Evolutionary conservation across 35 echinoderm and acorn worm genomes (phyloP).

Genomic region (Holothuria glaberrima): DNA sequence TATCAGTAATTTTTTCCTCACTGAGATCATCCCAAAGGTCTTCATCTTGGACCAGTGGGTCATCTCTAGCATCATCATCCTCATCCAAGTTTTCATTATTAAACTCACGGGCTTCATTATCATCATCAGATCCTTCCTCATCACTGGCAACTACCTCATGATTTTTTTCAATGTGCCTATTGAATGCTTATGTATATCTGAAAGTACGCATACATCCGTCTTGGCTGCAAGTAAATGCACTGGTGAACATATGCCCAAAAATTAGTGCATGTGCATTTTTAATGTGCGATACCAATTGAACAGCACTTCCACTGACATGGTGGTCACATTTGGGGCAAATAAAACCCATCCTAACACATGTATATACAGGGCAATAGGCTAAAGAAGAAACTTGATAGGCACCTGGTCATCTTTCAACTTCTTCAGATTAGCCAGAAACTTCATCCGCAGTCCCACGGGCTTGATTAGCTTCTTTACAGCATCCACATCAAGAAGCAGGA

Average conservation of each 20-base stretch:
- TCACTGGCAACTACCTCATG: slow-evolving; percentile 50
- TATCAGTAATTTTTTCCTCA: slow-evolving; percentile 41
- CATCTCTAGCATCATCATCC: background rate
- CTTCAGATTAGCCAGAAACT: background rate
- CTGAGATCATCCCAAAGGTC: slow-evolving; percentile 34
- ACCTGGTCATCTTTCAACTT: background rate
- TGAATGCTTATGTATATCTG: slow-evolving; percentile 48
- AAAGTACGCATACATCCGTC: slow-evolving; percentile 70
- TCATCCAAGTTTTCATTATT: background rate
- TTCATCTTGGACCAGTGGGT: background rate
- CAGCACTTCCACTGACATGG: background rate
- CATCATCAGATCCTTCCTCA: too few species aligned
- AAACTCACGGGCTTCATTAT: too few species aligned
- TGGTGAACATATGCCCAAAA: slow-evolving; percentile 35
- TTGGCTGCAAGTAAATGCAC: slow-evolving; percentile 41
- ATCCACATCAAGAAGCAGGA: slow-evolving; percentile 6
- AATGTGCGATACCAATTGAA: background rate
- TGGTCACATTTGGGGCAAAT: background rate
- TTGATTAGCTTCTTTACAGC: background rate
- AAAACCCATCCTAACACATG: too few species aligned
- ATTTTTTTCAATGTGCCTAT: slow-evolving; percentile 42
- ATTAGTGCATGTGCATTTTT: slow-evolving; percentile 55
- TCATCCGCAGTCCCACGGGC: slow-evolving; percentile 7
- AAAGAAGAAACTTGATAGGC: too few species aligned
- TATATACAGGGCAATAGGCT: too few species aligned